phyloP scores from a whole-genome alignment of 2,888 invertebrate species.

The Meghimatium bilineatum region DNA sequence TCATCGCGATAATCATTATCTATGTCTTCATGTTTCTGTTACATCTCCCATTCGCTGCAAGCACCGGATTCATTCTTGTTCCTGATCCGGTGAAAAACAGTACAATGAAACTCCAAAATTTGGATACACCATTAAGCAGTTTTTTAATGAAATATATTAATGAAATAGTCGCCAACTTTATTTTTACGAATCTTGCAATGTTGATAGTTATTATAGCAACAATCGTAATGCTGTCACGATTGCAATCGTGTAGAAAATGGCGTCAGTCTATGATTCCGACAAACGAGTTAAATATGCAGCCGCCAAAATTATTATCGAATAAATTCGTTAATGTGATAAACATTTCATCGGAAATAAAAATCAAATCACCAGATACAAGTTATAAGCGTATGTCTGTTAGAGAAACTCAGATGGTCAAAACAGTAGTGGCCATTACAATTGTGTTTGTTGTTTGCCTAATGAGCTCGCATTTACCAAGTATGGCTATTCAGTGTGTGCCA shows the following conservation, averaged over 20 bases:
- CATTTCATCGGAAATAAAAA: not conserved
- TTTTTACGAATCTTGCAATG: constrained; percentile 19
- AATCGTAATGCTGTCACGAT: not conserved
- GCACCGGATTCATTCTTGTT: not conserved
- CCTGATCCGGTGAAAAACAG: not conserved
- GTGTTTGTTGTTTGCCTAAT: constrained; percentile 10
- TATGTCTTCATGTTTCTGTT: not conserved
- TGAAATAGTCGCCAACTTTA: not conserved
- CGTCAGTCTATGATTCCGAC: not conserved
- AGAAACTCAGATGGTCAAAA: not conserved
- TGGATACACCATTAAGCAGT: not conserved
- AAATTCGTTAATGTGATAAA: not conserved
- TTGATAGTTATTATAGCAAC: constrained; percentile 22
- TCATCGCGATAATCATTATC: not conserved
- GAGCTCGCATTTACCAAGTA: not conserved
- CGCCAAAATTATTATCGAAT: not conserved
- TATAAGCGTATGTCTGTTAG: not conserved
- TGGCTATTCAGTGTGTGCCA: not conserved
- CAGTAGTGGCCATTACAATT: not conserved
- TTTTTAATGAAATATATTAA: not conserved
- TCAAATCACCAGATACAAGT: not conserved
- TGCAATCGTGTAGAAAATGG: constrained; percentile 12
- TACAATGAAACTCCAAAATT: not conserved
- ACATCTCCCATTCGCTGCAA: constrained; percentile 18
- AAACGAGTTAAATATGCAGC: no score